A percentile compares a stretch with the other conserved stretches of the same genome.
These are phyloP conservation scores for Babyrousa celebensis DNA, from an alignment of 2,797 vertebrate genomes.

Conservation along the genomic window DNA sequence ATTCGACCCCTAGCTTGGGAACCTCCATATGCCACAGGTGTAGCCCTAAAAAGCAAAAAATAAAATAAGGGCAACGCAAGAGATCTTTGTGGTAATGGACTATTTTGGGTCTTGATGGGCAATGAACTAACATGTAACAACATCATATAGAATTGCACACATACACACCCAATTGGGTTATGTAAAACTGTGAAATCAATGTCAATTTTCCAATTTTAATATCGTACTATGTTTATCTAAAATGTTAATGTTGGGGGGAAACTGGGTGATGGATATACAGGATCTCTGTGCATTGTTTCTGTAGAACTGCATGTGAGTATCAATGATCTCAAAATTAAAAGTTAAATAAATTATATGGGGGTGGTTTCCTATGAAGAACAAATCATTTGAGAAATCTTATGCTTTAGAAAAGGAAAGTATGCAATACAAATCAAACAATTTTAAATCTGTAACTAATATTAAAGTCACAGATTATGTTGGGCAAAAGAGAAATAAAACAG, in stretches of 20 bases:
- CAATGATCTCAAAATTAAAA: constrained; percentile 26
- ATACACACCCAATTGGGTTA: not conserved
- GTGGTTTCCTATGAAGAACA: not conserved
- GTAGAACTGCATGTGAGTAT: not conserved
- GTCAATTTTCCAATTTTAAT: not conserved
- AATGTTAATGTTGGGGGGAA: not conserved
- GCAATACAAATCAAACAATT: constrained; percentile 39
- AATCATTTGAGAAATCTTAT: not conserved
- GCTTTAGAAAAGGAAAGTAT: not conserved
- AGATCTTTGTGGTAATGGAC: not conserved
- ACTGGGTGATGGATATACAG: not conserved
- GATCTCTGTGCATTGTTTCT: not conserved
- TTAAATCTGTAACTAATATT: constrained; percentile 7
- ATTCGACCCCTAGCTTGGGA: too few species aligned
- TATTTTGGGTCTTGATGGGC: not conserved
- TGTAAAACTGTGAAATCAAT: not conserved
- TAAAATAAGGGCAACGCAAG: too few species aligned
- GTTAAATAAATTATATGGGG: not conserved
- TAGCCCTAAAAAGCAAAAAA: too few species aligned
- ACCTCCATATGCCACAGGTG: too few species aligned
- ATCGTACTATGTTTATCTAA: not conserved
- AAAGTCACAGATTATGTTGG: not conserved
- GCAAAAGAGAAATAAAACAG: constrained; percentile 64
- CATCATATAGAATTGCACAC: constrained; percentile 18
- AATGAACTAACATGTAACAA: not conserved